Percentiles rank a stretch among this genome's conserved stretches.
phyloP scores from a whole-genome alignment of 1,140 invertebrate genomes.

The Temnothorax longispinosus region DNA sequence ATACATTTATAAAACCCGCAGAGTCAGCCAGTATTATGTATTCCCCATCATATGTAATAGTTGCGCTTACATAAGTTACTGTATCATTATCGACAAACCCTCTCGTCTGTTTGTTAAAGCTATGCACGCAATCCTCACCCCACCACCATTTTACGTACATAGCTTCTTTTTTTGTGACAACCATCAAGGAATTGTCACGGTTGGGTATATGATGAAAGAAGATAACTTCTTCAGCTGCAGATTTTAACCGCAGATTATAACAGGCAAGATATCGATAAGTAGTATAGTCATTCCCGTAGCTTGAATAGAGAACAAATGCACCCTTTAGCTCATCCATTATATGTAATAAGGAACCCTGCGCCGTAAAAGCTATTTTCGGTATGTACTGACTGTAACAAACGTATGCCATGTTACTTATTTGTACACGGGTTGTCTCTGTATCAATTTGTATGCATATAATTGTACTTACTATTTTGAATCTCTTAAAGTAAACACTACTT shows the following conservation, averaged over 20 bases:
- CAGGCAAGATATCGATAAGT: conserved; percentile 67
- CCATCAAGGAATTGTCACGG: conserved; percentile 75
- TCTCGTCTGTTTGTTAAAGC: conserved; percentile 71
- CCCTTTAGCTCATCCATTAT: conserved; percentile 76
- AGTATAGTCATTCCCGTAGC: conserved; percentile 45
- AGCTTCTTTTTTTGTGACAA: conserved; percentile 78
- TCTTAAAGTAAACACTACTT: not conserved
- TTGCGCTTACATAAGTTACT: conserved; percentile 75
- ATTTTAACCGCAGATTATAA: conserved; percentile 78
- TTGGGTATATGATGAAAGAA: conserved; percentile 73
- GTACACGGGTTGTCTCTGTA: not conserved
- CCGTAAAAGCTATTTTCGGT: conserved; percentile 77
- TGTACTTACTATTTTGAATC: not conserved
- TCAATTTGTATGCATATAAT: not conserved
- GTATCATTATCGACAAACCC: conserved; percentile 69
- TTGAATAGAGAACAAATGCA: conserved; percentile 71
- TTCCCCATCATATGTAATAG: conserved; percentile 81
- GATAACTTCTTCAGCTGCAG: conserved; percentile 74
- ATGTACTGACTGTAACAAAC: conserved; percentile 68
- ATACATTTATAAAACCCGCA: conserved; percentile 78
- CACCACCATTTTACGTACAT: conserved; percentile 78
- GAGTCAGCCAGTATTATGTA: conserved; percentile 81
- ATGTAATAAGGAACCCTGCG: conserved; percentile 71
- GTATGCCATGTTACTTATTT: not conserved
- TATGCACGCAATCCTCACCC: conserved; percentile 64